Evolutionary conservation across 64 coral and sea anemone species (phyloP), one percentile per base, ranked within the genome.

Genomic region (Exaiptasia diaphana): DNA sequence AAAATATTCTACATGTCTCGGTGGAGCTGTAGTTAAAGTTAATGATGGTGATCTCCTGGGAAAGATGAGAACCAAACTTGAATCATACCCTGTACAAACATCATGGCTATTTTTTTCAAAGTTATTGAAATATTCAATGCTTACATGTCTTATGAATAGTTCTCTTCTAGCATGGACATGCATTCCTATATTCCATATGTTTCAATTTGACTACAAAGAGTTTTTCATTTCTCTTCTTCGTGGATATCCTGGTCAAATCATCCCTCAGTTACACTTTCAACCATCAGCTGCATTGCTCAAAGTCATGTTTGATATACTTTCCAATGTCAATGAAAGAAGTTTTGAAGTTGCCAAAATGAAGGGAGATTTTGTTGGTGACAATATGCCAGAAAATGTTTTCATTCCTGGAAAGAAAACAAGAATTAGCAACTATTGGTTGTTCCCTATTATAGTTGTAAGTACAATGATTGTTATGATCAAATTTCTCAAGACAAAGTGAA

Each of bases 371-470:
- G 89, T 97, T 5, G 81, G 67, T 21, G 45, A 64, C 0, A 82
- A 71, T 74, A 42, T 97, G 20, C 90, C 83, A 24, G 74, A 68
- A 13, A 81, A 79, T 81, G 80, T 97, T 3, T 87, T 97, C 43
- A 64, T 97, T 30, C 94, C 94, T 76, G 94, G 94, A 3, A 61
- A 28, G 26, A 92, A 83, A 18, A 74, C 94, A 67, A 72, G 88
- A 53, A 57, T 68, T 4, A 61, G 50, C 21, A 97, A 84, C 40
- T 97, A 97, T 41, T 97, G 94, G 94, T 41, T 97, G 38, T 97
- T 97, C 46, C 94, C 94, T 4, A 56, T 97, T 18, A 31, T 97
- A 23, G 94, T 97, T 71, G 94, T 97, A 44, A 81, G 94, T 90
- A 76, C 33, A 26, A 26, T n/a, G n/a, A n/a, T n/a, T n/a, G n/a